Percentiles rank a stretch among this genome's conserved stretches.
Evolutionary conservation across 2,888 invertebrate genomes (phyloP).

Genomic region (Mylabris sibirica): DNA sequence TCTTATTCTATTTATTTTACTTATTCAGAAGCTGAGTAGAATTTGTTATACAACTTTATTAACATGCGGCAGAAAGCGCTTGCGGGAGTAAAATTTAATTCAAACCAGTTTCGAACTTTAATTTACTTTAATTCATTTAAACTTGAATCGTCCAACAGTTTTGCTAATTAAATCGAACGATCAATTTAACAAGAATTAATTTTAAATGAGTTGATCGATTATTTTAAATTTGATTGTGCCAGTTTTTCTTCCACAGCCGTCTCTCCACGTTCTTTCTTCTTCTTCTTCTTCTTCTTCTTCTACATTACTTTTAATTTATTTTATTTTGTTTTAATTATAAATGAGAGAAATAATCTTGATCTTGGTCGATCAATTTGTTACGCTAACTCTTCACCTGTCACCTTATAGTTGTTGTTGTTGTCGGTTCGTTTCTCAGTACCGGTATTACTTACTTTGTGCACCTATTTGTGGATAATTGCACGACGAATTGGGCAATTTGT

Average conservation of each 20-base stretch:
- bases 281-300: too few relatives aligned
- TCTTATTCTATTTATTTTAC: slow-evolving; percentile 7
- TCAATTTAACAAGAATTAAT: not conserved
- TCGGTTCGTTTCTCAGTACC: not conserved
- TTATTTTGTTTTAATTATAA: not conserved
- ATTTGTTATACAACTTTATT: slow-evolving; percentile 15
- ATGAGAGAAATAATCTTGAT: not conserved
- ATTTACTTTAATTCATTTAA: slow-evolving; percentile 14
- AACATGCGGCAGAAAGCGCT: slow-evolving; percentile 11
- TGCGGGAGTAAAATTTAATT: slow-evolving; percentile 19
- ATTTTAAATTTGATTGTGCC: not conserved
- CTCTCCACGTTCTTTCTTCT: too few relatives aligned
- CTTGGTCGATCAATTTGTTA: slow-evolving; percentile 2
- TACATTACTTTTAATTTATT: too few relatives aligned
- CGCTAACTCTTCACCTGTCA: slow-evolving; percentile 2
- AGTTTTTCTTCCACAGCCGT: not conserved
- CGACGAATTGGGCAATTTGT: slow-evolving; percentile 11
- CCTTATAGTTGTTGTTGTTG: not conserved
- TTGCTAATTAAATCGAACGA: slow-evolving; percentile 6
- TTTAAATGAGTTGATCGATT: not conserved
- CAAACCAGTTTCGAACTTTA: slow-evolving; percentile 9
- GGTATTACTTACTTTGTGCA: slow-evolving; percentile 1
- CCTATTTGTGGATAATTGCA: slow-evolving; percentile 11
- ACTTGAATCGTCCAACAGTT: slow-evolving; percentile 6
- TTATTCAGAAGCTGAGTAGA: slow-evolving; percentile 13